These are phyloP conservation scores for Nematopogon swammerdamellus DNA, from an alignment of 2,888 invertebrate species.

Conservation along the genomic window DNA sequence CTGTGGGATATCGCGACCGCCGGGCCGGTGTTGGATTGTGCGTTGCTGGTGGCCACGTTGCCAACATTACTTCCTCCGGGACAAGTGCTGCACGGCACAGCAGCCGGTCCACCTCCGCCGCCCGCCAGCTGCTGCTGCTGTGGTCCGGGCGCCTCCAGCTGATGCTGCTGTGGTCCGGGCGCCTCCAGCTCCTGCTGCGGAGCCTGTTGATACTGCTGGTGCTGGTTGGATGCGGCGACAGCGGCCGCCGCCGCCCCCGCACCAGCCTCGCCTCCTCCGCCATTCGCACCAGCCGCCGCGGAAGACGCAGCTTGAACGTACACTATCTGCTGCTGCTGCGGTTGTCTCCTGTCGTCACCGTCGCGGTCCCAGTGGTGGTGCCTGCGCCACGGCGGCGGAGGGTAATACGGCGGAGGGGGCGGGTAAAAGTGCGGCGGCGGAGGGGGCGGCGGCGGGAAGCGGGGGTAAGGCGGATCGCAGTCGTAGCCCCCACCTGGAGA, in stretches of 20 bases:
- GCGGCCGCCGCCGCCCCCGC: background rate
- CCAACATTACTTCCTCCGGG: background rate
- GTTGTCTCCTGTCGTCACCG: conserved; percentile 2
- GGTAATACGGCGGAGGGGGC: conserved; percentile 13
- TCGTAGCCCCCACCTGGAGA: conserved; percentile 20
- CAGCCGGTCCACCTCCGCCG: background rate
- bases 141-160: conserved; percentile 1
- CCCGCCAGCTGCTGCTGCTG: background rate
- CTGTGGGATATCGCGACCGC: conserved; percentile 30
- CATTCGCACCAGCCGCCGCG: background rate
- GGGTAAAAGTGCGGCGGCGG: conserved; percentile 8
- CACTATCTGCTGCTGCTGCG: background rate
- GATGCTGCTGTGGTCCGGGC: background rate
- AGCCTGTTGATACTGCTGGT: background rate
- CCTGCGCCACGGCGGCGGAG: conserved; percentile 15
- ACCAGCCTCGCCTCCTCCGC: background rate
- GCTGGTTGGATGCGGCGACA: background rate
- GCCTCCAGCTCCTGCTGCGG: background rate
- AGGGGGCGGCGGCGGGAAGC: conserved; percentile 10
- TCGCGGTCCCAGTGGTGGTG: conserved; percentile 11
- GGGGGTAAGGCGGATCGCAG: conserved; percentile 9
- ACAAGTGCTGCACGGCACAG: background rate
- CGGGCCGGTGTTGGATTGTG: conserved; percentile 22
- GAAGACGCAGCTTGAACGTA: background rate
- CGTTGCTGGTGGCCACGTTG: conserved; percentile 22